phyloP scores from a whole-genome alignment of 2,113 vertebrate genomes.

The Loxodonta africana region DNA sequence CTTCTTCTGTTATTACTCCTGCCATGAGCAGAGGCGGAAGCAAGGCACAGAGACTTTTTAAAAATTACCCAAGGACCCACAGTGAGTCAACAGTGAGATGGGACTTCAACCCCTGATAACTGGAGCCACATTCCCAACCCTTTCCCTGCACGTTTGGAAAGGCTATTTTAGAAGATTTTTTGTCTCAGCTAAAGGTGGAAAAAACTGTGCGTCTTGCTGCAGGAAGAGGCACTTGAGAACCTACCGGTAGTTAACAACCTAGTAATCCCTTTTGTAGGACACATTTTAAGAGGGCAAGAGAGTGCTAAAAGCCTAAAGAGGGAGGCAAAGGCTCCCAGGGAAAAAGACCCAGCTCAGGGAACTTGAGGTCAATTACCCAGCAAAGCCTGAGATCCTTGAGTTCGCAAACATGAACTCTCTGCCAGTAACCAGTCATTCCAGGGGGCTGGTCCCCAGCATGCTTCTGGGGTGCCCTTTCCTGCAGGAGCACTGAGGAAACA shows the following conservation, averaged over 20 bases:
- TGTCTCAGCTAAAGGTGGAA: neutral
- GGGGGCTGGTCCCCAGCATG: neutral
- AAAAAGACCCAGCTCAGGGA: neutral
- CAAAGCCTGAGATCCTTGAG: neutral
- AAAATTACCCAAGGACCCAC: neutral
- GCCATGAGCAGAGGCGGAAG: neutral
- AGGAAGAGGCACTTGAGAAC: neutral
- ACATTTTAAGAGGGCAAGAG: neutral
- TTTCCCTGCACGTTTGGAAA: neutral
- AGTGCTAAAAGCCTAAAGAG: neutral
- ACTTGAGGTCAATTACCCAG: fast-evolving
- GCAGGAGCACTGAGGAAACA: neutral
- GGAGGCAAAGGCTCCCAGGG: too few relatives aligned
- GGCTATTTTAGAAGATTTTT: neutral
- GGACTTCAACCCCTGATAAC: neutral
- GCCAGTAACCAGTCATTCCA: neutral
- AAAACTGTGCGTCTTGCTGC: too few relatives aligned
- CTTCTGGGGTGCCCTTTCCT: neutral
- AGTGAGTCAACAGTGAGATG: fast-evolving
- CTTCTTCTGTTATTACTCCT: neutral
- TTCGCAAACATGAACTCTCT: neutral
- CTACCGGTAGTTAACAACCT: neutral
- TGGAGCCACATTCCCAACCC: neutral
- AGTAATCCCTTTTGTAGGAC: neutral
- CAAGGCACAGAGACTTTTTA: neutral